Percentiles rank a stretch among this genome's conserved stretches.
These are phyloP conservation scores for Chaetogeoica ovagalla DNA, from an alignment of 2,888 invertebrate species.

Conservation along the genomic window DNA sequence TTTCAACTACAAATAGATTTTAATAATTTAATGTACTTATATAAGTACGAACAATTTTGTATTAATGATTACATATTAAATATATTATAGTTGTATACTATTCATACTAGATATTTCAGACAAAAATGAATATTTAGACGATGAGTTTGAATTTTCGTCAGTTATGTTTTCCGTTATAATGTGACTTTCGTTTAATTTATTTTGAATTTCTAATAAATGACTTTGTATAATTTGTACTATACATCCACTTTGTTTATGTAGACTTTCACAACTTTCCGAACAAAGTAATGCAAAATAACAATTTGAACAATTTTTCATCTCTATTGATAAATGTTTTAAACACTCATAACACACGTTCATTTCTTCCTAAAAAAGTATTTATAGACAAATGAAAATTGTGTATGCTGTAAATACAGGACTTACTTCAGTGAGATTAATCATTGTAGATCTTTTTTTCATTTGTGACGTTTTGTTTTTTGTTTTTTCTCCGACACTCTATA, in stretches of 20 bases:
- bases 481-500: background rate
- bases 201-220: background rate
- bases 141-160: background rate
- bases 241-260: slow-evolving; percentile 2
- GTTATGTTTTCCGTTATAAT: background rate
- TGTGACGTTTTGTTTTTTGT: background rate
- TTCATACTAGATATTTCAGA: background rate
- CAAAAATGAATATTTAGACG: background rate
- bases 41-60: background rate
- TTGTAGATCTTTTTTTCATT: background rate
- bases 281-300: slow-evolving; percentile 46
- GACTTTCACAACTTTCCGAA: slow-evolving; percentile 25
- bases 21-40: background rate
- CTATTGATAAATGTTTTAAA: background rate
- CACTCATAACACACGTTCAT: slow-evolving; percentile 40
- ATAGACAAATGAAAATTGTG: background rate
- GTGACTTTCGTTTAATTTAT: background rate
- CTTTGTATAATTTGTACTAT: background rate
- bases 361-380: slow-evolving; percentile 32
- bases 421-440: slow-evolving; percentile 16
- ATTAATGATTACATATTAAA: background rate
- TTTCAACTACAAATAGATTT: slow-evolving; percentile 1
- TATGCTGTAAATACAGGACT: background rate
- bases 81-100: background rate
- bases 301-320: slow-evolving; percentile 3